Evolutionary conservation across 2,888 invertebrate species (phyloP), one percentile per base, ranked within the genome.

Genomic region (Tanytarsus gracilentus): DNA sequence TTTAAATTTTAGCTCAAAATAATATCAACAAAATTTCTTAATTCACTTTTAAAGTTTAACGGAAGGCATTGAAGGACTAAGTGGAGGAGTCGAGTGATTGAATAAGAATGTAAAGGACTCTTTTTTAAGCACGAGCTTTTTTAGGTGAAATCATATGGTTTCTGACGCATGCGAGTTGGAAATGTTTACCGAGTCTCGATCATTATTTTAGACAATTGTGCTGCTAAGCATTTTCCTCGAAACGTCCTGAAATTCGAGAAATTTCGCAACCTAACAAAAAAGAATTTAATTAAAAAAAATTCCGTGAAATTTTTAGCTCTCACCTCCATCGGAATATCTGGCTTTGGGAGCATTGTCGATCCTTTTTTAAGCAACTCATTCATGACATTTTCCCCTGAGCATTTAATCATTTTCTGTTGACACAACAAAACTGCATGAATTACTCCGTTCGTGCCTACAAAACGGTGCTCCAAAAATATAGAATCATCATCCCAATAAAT

Each of bases 401-500:
- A 58, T 23, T 58, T 58, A 2, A 40, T 7, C 7, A 58, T 11
- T 27, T 26, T 26, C 14, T 58, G 58, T 44, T 58, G 48, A 7
- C 58, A 58, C 2, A 58, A 40, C 4, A 58, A 26, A 18, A 40
- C 48, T 7, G 29, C 18, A 48, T 58, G 58, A n/a, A 58, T 21
- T 6, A 58, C 26, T 1, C 58, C 58, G 14, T 58, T 40, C 0
- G 25, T 1, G 7, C 58, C 58, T n/a, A 58, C 21, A 48, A 58
- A 58, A n/a, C 48, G 44, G 26, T 58, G 58, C 8, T 58, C 40
- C 25, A 58, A 40, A 27, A 58, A 58, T 14, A 58, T 27, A 11
- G 25, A 29, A 40, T 58, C 58, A 25, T 58, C 58, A 48, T 48
- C 48, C 58, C 58, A 58, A 26, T 48, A 58, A n/a, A 58, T n/a